Base-by-base conservation (phyloP, 2,888 invertebrate genomes). In the Rhorus exstirpatorius region DNA sequence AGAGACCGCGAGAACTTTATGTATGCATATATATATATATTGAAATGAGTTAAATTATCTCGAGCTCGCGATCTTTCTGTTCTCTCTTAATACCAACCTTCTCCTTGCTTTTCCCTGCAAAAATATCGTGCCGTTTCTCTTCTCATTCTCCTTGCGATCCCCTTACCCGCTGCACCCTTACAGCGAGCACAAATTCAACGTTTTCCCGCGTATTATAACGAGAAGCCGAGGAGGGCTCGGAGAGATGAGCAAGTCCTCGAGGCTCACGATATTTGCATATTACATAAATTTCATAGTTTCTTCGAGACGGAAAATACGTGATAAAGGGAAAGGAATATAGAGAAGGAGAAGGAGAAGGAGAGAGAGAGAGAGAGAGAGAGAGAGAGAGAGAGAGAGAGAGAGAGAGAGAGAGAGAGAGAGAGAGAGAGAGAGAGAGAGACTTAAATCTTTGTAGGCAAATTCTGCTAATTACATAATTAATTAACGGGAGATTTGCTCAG, bases 281-380 rank as follows among this genome's bases (percentile, higher is more conserved):
- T 74, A 78, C 78, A 82, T 81, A 78, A 82, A 78, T 78, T 82
- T 78, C 74, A 74, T 79, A 74, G 68, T 77, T 81, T 74, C 74
- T 55, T 75, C 61, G 63, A 51, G 60, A 74, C 26, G 63, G 68
- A 46, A 75, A 75, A 72, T 55, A 35, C 49, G 61, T 24, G 51
- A 51, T 35, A 61, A 75, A 53, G 53, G 49, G 14, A 79, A 60
- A 53, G 58, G 49, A 44, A 49, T 6, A 24, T 21, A 8, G 10
- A 14, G 10, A 31, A 3, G 6, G 12, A 19, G 35, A 8, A 3
- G 8, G n/a, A 14, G 14, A 14, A 31, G 19, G 53, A 46, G 24
- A 44, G 24, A 6, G 21, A 12, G 35, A 38, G 35, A 38, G 35
- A 38, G 38, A 19, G 60, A 12, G 19, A 60, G 19, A 60, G 17